Conservation (phyloP, 1,140 invertebrate genomes). For the Proales similis region DNA sequence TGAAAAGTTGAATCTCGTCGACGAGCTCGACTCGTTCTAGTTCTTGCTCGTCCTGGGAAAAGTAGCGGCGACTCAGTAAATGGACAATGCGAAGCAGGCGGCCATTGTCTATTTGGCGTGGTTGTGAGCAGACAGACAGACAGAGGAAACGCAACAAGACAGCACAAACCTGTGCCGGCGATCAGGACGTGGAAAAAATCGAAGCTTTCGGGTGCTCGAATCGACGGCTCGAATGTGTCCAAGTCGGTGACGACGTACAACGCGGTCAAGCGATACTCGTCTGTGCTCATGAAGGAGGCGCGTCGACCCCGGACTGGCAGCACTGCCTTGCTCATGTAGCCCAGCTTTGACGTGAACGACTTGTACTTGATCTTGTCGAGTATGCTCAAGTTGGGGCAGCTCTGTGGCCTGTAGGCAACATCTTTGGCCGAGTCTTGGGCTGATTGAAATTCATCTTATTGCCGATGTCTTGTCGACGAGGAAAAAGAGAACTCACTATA, state of each 20-base stretch:
- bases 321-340: conserved; percentile 23
- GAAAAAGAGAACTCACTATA: background rate
- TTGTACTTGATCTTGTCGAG: conserved; percentile 1
- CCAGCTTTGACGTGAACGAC: conserved; percentile 10
- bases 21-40: conserved; percentile 1
- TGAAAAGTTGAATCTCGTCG: conserved; percentile 29
- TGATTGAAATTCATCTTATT: background rate
- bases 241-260: background rate
- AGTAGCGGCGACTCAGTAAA: conserved; percentile 5
- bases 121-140: background rate
- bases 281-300: conserved; percentile 23
- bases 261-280: conserved; percentile 1
- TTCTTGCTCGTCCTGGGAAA: background rate
- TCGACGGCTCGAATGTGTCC: background rate
- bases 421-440: background rate
- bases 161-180: conserved; percentile 15
- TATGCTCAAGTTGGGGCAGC: conserved; percentile 26
- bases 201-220: background rate
- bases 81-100: conserved; percentile 14
- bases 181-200: conserved; percentile 12
- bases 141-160: background rate
- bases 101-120: background rate
- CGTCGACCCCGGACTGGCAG: conserved; percentile 11
- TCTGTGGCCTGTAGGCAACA: conserved; percentile 6
- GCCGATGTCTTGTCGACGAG: background rate